A percentile compares a stretch with the other conserved stretches of the same genome.
These are phyloP conservation scores for Proteles cristata DNA, from an alignment of 2,113 vertebrate species.

Conservation along the genomic window DNA sequence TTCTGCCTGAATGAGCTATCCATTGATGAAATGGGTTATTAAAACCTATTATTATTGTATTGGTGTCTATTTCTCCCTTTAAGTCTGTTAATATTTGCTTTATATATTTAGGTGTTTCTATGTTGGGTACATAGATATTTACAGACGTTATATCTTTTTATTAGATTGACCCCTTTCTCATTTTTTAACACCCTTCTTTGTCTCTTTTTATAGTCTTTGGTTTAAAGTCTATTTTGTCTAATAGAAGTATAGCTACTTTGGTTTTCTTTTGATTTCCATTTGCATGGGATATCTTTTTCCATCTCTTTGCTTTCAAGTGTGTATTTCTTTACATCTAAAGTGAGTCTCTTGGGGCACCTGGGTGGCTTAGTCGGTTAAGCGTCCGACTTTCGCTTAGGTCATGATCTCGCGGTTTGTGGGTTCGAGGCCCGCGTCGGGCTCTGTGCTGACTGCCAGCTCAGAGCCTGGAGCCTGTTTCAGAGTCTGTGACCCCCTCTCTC, in stretches of 20 bases:
- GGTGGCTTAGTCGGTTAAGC: too few species aligned
- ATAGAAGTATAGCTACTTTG: not conserved
- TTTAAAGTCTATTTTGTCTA: not conserved
- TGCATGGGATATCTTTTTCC: not conserved
- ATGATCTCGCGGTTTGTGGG: too few species aligned
- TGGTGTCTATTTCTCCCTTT: not conserved
- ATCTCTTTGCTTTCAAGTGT: not conserved
- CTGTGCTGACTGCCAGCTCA: too few species aligned
- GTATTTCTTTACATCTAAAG: not conserved
- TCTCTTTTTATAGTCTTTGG: not conserved
- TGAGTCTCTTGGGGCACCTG: not conserved
- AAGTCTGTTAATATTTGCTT: not conserved
- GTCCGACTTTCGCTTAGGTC: too few species aligned
- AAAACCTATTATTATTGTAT: not conserved
- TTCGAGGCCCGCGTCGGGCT: too few species aligned
- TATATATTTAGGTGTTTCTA: not conserved
- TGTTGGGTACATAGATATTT: not conserved
- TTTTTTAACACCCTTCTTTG: not conserved
- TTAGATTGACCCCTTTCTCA: not conserved
- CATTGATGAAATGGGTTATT: not conserved
- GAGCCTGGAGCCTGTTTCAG: too few species aligned
- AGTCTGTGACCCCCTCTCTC: too few species aligned
- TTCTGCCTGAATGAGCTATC: not conserved
- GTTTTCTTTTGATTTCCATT: not conserved
- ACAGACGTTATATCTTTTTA: not conserved